Percentiles rank a stretch among this genome's conserved stretches.
Evolutionary conservation across 2,113 vertebrate genomes (phyloP).

Genomic region (Microcebus lehilahytsara): DNA sequence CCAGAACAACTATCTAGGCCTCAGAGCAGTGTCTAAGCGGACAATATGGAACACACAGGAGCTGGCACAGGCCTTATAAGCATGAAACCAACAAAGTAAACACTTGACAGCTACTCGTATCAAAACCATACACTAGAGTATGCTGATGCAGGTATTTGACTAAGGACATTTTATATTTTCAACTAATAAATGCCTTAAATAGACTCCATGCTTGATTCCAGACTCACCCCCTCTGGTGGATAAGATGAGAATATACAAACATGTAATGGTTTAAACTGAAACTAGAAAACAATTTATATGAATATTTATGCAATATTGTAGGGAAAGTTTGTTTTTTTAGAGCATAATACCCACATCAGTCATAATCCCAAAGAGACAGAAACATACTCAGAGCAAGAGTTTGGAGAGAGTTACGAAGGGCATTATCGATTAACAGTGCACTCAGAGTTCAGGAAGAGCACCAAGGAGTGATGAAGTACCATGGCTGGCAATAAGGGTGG

Average conservation of each 20-base stretch:
- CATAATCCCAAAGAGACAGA: not conserved
- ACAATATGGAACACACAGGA: accelerated
- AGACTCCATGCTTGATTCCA: not conserved
- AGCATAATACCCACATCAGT: not conserved
- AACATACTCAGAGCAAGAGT: not conserved
- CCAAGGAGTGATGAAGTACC: accelerated
- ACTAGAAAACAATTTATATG: accelerated
- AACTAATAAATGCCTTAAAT: not conserved
- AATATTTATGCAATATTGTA: not conserved
- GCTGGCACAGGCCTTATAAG: not conserved
- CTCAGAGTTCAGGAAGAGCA: too few relatives aligned
- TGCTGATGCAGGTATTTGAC: not conserved
- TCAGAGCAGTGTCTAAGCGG: not conserved
- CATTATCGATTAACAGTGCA: not conserved
- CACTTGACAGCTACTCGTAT: accelerated
- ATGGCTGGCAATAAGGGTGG: not conserved
- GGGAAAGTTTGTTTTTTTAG: not conserved
- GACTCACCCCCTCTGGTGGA: too few relatives aligned
- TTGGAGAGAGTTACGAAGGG: not conserved
- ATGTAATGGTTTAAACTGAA: not conserved
- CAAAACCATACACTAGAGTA: accelerated
- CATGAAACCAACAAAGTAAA: not conserved
- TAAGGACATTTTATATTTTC: not conserved
- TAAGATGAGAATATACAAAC: not conserved
- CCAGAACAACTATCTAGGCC: not conserved